Base-by-base conservation (phyloP, 2,113 vertebrate genomes). In the Oxyura jamaicensis region DNA sequence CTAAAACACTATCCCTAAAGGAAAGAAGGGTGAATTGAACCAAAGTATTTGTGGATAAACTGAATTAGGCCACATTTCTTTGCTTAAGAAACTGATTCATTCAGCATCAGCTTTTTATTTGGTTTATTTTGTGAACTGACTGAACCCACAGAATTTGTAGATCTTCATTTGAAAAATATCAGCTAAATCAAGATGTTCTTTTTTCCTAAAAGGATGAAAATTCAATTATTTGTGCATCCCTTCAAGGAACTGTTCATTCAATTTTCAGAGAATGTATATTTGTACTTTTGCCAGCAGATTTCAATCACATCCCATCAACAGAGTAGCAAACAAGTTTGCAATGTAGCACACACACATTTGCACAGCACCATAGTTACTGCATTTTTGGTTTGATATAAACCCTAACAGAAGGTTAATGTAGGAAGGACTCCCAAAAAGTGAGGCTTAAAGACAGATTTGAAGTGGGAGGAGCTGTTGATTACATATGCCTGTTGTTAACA, bases 381-480 rank as follows among this genome's bases (percentile, higher is more conserved):
- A 56, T 80, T 92, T 92, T 72, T 76, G 68, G 79, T 86, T 87
- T 90, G 63, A 74, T 88, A 78, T 69, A 97, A 96, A 96, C 58
- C 69, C 18, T 78, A 93, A 69, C 96, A 97, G 91, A 95, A 97
- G 93, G 91, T 95, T 95, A 93, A 93, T 88, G 94, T 96, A 95
- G 96, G 93, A 93, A 86, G 84, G 94, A 78, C 89, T 93, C 83
- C 89, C 59, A 94, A 96, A 97, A 94, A 96, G 23, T 69, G 62
- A 90, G 78, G 36, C 13, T 89, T 73, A 82, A 78, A 93, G 81
- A 93, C 96, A 97, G 96, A 97, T 96, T 97, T 96, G 53, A 92
- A 85, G 95, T 95, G 84, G 96, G 95, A 93, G 95, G 95, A 96
- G 86, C 80, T 95, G 95, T 90, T 96, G 74, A 91, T 92, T 88